Evolutionary conservation across 1,140 invertebrate genomes (phyloP), one percentile per base, ranked within the genome.

Genomic region (Nasonia giraulti): DNA sequence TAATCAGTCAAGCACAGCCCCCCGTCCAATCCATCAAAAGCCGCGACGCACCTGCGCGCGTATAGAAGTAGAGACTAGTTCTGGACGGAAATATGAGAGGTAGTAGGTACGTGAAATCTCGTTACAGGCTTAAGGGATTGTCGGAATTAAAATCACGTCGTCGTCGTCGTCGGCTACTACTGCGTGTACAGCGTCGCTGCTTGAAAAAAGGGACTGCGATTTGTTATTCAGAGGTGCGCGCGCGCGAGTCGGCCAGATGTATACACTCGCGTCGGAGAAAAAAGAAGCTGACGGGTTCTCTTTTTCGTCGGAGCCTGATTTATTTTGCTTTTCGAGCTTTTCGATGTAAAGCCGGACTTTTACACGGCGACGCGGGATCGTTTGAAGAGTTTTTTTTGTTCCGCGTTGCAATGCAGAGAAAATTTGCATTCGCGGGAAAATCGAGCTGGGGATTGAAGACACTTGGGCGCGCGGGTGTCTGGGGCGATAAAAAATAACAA

Each of bases 401-500:
- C 27, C 12, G 69, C 27, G 8, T 69, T 37, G 33, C 33, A 37
- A 37, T 37, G 33, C 47, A 44, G 6, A 44, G 40, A 10, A 44
- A 44, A 44, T 44, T 44, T 44, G 40, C 40, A 10, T 44, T 44
- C 40, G 7, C 10, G 1, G 40, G 40, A 44, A 44, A 44, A 44
- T 44, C 40, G 40, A 10, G 40, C 10, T 44, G 6, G 4, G 62
- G 14, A 66, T 11, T 5, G 62, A 20, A n/a, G 62, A n/a, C 62
- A n/a, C 62, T 66, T 27, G 27, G 27, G 27, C 27, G 27, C 14
- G n/a, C 62, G 62, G 6, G n/a, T 17, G 62, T n/a, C 62, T 66
- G 40, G 8, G 23, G 10, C 68, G 55, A 85, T 91, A 89, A 91
- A 91, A 91, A 91, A 91, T 91, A 91, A 91, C 88, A 90, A 91